These are phyloP conservation scores for Blennius ocellaris DNA, from an alignment of 2,113 vertebrate genomes.

Conservation along the genomic window DNA sequence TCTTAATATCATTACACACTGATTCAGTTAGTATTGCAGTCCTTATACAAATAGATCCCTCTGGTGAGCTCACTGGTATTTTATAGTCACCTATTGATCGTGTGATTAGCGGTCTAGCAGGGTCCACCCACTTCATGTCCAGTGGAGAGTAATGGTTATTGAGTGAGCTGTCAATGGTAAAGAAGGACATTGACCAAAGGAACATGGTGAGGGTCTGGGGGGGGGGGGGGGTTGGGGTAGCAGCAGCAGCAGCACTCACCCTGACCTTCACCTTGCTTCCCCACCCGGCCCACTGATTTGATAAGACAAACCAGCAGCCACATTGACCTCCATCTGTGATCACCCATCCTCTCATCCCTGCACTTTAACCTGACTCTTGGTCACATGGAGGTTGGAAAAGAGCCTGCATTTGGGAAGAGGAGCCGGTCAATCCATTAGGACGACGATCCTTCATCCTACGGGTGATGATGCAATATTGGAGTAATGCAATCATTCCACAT, in stretches of 20 bases:
- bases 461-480: constrained; percentile 77
- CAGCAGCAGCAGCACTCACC: constrained; percentile 25
- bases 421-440: constrained; percentile 49
- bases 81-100: constrained; percentile 76
- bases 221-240: constrained; percentile 9
- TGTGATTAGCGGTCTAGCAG: constrained; percentile 68
- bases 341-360: constrained; percentile 31
- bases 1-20: constrained; percentile 43
- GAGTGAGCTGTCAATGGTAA: constrained; percentile 75
- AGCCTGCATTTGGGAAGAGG: constrained; percentile 26
- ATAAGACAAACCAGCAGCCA: constrained; percentile 56
- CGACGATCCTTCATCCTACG: constrained; percentile 52
- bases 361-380: constrained; percentile 37
- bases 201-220: constrained; percentile 29
- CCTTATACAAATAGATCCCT: constrained; percentile 62
- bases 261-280: constrained; percentile 71
- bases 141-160: constrained; percentile 79
- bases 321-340: constrained; percentile 44
- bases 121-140: constrained; percentile 73
- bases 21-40: constrained; percentile 53
- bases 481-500: constrained; percentile 69
- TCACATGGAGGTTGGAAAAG: constrained; percentile 41
- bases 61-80: constrained; percentile 65
- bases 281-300: constrained; percentile 41
- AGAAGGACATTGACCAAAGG: constrained; percentile 63